Evolutionary conservation across 2,888 invertebrate species (phyloP), one percentile per base, ranked within the genome.

Genomic region (Cryptus viduatorius): DNA sequence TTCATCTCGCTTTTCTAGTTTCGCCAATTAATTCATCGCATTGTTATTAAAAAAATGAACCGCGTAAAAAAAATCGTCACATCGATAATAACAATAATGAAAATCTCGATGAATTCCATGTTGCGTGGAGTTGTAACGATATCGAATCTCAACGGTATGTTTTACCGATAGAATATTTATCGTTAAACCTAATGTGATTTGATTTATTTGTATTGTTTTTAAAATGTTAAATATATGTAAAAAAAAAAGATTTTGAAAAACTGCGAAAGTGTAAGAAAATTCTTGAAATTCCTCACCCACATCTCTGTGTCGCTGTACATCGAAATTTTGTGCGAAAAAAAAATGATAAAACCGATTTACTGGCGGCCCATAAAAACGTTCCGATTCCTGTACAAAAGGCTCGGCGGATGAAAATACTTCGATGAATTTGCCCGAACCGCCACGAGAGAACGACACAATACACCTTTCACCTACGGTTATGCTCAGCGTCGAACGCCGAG

Each of bases 371-470:
- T 79, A 75, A 75, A 69, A 19, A 31, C 67, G 59, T 46, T 82
- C n/a, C 59, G 56, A 67, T 71, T 56, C 12, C 50, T 29, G 72
- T 16, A 68, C 31, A 53, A 56, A 53, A 65, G 59, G 65, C 56
- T 48, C 46, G 12, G 65, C 78, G 79, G 65, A 65, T 76, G 64
- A 37, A 65, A 64, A 37, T n/a, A 37, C 75, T 61, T 61, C 14
- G 46, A 65, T 71, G 64, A 76, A 84, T 65, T 84, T 84, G 65
- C 79, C 65, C 31, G 79, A 75, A 82, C 42, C 50, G 59, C 84
- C 84, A 75, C 81, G 59, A 84, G 84, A 84, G 84, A 29, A 65
- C 81, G 84, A 84, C 84, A 84, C 84, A 79, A 16, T 69, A 59
- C 65, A 69, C 53, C 83, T 79, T 83, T 83, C 83, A 65, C 64